phyloP scores from a whole-genome alignment of 92 coral and sea anemone species.

The Virgularia gustaviana region DNA sequence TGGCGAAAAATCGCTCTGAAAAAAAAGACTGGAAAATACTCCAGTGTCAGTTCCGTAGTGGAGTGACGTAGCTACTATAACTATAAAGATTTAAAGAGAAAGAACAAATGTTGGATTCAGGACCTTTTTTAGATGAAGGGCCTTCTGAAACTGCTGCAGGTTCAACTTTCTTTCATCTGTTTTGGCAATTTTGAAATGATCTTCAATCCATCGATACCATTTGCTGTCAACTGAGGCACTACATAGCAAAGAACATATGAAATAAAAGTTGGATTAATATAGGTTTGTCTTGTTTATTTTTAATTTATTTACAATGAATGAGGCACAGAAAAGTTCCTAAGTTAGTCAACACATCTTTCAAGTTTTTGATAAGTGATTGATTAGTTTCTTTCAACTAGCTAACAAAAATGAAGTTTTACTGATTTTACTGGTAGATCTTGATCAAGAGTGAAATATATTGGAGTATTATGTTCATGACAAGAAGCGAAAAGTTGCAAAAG shows the following conservation, averaged over 20 bases:
- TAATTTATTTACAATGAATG: no score
- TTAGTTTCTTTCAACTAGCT: no score
- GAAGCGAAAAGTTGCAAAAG: no score
- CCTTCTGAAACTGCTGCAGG: not conserved
- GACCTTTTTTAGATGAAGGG: slow-evolving; percentile 8
- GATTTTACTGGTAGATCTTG: no score
- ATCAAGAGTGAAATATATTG: no score
- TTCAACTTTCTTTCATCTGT: not conserved
- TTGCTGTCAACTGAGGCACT: slow-evolving; percentile 17
- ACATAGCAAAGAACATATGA: not conserved
- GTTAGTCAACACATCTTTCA: no score
- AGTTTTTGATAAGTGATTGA: no score
- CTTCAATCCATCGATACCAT: slow-evolving; percentile 26
- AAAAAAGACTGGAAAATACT: slow-evolving; percentile 5
- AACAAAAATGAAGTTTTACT: no score
- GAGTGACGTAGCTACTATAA: no score
- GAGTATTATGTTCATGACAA: no score
- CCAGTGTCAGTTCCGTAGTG: no score
- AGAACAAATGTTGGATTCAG: not conserved
- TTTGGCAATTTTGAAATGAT: slow-evolving; percentile 1
- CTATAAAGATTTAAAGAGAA: not conserved
- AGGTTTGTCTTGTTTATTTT: not conserved
- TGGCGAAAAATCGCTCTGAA: slow-evolving; percentile 10
- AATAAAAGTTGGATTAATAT: not conserved
- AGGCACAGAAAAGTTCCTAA: no score